phyloP scores from a whole-genome alignment of 2,113 vertebrate species.

The Meriones unguiculatus region DNA sequence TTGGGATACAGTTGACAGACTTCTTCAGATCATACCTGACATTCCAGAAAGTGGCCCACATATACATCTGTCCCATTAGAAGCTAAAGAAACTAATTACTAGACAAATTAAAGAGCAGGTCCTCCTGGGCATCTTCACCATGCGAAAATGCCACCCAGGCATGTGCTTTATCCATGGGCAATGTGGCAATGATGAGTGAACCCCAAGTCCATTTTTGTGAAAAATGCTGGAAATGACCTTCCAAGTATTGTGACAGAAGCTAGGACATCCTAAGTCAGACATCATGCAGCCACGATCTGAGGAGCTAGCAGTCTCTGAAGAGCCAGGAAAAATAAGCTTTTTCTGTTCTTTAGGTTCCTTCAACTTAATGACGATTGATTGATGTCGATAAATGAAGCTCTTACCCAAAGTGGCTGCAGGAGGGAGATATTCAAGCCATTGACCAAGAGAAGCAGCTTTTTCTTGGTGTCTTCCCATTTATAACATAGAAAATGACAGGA shows the following conservation, averaged over 20 bases:
- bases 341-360: neutral
- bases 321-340: neutral
- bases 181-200: neutral
- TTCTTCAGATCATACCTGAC: neutral
- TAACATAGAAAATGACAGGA: neutral
- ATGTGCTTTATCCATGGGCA: neutral
- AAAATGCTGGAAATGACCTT: neutral
- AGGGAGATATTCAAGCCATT: neutral
- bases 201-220: neutral
- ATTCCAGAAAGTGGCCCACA: neutral
- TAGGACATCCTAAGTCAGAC: neutral
- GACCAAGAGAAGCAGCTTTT: neutral
- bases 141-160: accelerated
- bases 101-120: neutral
- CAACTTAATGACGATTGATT: neutral
- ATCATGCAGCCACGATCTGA: neutral
- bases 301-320: neutral
- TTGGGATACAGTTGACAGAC: neutral
- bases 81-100: neutral
- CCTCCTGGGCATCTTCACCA: neutral
- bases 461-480: neutral
- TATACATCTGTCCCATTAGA: neutral
- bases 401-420: neutral
- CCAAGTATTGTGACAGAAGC: neutral
- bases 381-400: neutral